Evolutionary conservation across 1,140 invertebrate species (phyloP), one percentile per base, ranked within the genome.

Genomic region (Eriosoma lanigerum): DNA sequence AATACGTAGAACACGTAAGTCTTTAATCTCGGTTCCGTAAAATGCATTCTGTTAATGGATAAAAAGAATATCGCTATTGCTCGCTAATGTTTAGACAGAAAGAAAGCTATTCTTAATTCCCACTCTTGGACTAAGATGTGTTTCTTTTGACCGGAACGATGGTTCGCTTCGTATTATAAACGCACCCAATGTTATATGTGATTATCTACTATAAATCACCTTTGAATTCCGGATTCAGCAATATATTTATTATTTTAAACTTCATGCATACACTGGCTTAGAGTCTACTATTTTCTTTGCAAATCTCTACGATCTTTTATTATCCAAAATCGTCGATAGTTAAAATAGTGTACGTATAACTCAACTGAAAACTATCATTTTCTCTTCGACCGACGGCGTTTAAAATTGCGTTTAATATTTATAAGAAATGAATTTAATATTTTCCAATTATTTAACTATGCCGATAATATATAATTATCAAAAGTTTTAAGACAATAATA

Each of bases 81-180:
- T 32, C n/a, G 38, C 29, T 38, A 68, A 68, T 21, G 64, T 24
- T 68, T 68, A 68, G 64, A 68, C 21, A 24, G 21, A 46, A 68
- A 15, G 32, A 5, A 3, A 2, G 19, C 9, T 44, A 13, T 29
- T 44, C 62, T 10, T 32, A 62, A 62, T 32, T 13, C 58, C 26
- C 26, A 29, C 26, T n/a, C 29, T 24, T 0, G 19, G 8, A 62
- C 58, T 60, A 32, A 8, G 32, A 38, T 38, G 8, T 66, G 12
- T 66, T 66, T 66, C 21, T 15, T n/a, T 66, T 21, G n/a, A 44
- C 62, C 32, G n/a, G 19, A 44, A 66, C 29, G 60, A 9, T 17
- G 26, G 26, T 62, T 62, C 26, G 26, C 32, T 9, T 62, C 26
- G 8, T 24, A n/a, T 62, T 62, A 29, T 29, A 32, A 19, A 62